Evolutionary conservation across 2,797 vertebrate species (phyloP).

Genomic region (Chrysocyon brachyurus): DNA sequence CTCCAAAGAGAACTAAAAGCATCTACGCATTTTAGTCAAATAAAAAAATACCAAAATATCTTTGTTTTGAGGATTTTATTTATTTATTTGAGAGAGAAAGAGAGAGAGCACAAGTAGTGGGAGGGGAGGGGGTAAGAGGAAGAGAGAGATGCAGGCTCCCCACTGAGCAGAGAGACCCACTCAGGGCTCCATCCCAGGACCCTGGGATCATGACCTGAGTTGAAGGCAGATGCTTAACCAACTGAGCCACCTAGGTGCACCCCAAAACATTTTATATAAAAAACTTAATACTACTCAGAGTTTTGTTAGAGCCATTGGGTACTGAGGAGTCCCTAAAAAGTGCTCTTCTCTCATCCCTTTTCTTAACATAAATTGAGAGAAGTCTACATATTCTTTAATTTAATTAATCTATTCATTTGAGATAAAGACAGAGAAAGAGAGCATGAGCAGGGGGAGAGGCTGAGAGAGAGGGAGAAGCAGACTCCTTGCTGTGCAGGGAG

Average conservation of each 20-base stretch:
- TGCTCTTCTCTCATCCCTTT: not conserved
- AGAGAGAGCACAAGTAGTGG: not conserved
- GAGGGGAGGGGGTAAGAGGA: no score
- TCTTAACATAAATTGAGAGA: not conserved
- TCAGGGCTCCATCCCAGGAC: not conserved
- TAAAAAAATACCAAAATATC: not conserved
- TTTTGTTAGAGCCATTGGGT: not conserved
- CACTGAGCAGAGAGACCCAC: not conserved
- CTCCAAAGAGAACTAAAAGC: conserved; percentile 15
- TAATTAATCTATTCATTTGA: not conserved
- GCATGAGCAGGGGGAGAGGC: not conserved
- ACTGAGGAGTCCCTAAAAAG: not conserved
- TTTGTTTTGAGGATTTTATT: not conserved
- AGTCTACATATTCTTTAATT: not conserved
- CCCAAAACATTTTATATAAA: not conserved
- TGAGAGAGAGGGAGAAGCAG: not conserved
- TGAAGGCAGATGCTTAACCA: not conserved
- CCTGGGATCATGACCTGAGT: not conserved
- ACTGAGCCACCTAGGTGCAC: not conserved
- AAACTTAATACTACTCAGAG: not conserved
- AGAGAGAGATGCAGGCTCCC: not conserved
- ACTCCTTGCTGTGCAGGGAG: not conserved
- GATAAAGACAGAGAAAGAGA: not conserved
- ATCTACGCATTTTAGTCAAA: conserved; percentile 1
- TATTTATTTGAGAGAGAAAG: not conserved